Evolutionary conservation across 2,797 vertebrate genomes (phyloP).

Genomic region (Coreius guichenoti): DNA sequence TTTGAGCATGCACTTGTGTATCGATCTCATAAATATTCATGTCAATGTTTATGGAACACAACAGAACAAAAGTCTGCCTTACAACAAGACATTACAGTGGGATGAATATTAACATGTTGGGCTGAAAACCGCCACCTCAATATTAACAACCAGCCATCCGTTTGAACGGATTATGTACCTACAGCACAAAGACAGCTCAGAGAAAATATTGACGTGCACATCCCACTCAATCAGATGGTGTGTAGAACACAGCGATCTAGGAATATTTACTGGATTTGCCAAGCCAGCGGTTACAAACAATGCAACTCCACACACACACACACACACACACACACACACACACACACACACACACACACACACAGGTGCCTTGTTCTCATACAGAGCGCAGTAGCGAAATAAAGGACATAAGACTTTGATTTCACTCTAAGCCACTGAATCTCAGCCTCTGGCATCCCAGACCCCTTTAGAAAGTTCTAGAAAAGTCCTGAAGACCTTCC

Average conservation of each 20-base stretch:
- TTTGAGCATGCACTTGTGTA: constrained; percentile 34
- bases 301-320: constrained; percentile 15
- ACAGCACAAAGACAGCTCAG: constrained; percentile 38
- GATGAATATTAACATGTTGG: constrained; percentile 51
- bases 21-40: constrained; percentile 50
- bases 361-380: constrained; percentile 36
- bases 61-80: constrained; percentile 54
- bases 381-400: constrained; percentile 26
- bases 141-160: constrained; percentile 28
- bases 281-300: constrained; percentile 29
- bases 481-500: constrained; percentile 1
- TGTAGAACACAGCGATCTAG: constrained; percentile 26
- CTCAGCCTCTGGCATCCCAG: constrained; percentile 37
- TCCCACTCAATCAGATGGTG: constrained; percentile 39
- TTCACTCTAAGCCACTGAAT: constrained; percentile 29
- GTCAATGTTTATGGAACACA: constrained; percentile 23
- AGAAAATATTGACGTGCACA: constrained; percentile 45
- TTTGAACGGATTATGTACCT: constrained; percentile 32
- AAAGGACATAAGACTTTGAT: constrained; percentile 39
- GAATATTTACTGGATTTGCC: constrained; percentile 37
- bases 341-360: constrained; percentile 25
- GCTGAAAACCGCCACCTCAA: not conserved
- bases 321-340: constrained; percentile 29
- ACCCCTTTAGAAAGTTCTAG: constrained; percentile 13
- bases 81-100: constrained; percentile 47